Percentiles rank a stretch among this genome's conserved stretches.
phyloP scores from a whole-genome alignment of 2,113 vertebrate genomes.

The Theristicus caerulescens region DNA sequence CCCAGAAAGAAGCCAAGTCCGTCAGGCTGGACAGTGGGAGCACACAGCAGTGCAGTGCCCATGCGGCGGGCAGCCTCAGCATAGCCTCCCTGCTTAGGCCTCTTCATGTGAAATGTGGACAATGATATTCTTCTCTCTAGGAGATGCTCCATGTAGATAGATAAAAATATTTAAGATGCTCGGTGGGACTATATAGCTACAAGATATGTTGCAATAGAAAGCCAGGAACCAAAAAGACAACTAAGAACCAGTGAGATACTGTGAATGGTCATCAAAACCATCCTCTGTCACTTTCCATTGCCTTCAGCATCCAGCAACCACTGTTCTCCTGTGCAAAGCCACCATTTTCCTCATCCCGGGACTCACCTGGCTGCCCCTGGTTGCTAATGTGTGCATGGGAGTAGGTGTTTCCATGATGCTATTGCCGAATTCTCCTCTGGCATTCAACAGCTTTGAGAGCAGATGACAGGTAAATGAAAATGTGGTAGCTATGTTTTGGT shows the following conservation, averaged over 20 bases:
- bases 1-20: background rate
- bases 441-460: background rate
- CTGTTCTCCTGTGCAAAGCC: background rate
- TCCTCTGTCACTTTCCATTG: background rate
- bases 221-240: background rate
- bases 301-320: background rate
- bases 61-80: fast-evolving
- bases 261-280: background rate
- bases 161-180: background rate
- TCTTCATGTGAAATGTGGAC: background rate
- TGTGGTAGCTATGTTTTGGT: background rate
- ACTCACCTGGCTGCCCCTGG: background rate
- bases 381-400: fast-evolving
- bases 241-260: background rate
- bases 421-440: background rate
- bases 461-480: background rate
- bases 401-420: background rate
- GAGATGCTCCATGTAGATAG: background rate
- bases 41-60: background rate
- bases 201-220: background rate
- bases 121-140: background rate
- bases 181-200: background rate
- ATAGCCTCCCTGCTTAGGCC: background rate
- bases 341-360: background rate
- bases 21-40: background rate